Conservation (phyloP, 30 jellyfish, hydroid and myxozoan genomes). For the Aurelia coerulea region DNA sequence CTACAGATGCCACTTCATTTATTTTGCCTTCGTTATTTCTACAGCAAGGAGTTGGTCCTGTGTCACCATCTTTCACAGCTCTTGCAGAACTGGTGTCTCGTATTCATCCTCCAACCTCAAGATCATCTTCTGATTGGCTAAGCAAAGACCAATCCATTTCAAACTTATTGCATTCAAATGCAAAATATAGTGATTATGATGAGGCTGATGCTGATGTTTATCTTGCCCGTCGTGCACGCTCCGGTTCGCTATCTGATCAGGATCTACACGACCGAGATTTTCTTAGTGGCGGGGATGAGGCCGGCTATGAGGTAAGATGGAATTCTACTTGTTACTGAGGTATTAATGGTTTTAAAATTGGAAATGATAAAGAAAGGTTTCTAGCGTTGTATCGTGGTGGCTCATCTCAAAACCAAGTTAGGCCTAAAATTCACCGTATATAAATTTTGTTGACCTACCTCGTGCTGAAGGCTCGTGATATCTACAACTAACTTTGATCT, state of each 20-base stretch:
- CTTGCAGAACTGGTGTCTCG: conserved; percentile 95
- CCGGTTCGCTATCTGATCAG: conserved; percentile 89
- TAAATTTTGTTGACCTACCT: no score
- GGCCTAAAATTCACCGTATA: no score
- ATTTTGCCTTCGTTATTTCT: background rate
- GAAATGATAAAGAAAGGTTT: no score
- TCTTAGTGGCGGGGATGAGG: conserved; percentile 80
- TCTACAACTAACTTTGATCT: no score
- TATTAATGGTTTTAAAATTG: no score
- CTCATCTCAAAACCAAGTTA: no score
- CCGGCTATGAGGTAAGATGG: conserved; percentile 91
- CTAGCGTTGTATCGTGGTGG: no score
- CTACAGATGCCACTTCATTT: no score
- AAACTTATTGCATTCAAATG: conserved; percentile 18
- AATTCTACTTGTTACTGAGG: background rate
- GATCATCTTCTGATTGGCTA: conserved; percentile 57
- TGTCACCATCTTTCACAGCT: conserved; percentile 93
- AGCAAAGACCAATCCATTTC: conserved; percentile 37
- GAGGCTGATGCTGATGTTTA: conserved; percentile 57
- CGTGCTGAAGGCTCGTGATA: no score
- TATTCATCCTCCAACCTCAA: conserved; percentile 74
- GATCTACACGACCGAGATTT: conserved; percentile 79
- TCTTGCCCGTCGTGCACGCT: conserved; percentile 87
- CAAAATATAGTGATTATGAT: conserved; percentile 30
- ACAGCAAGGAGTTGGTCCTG: conserved; percentile 65